Base-by-base conservation (phyloP, 2,888 invertebrate genomes). In the Pristionchus maxplancki region DNA sequence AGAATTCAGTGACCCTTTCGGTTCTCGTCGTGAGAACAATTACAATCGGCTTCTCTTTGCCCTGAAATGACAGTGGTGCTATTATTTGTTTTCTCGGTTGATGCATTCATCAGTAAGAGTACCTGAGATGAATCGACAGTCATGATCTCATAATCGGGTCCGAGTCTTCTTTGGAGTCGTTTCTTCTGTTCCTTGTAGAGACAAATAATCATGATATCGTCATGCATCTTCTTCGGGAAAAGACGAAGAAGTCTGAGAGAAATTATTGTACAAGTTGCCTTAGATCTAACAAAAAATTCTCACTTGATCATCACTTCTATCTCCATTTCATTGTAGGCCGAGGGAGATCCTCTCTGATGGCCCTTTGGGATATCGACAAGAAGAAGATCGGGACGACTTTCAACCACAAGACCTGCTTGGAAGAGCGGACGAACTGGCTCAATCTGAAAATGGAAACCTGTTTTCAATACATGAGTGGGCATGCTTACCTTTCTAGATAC, bases 111-210 rank as follows among this genome's bases (percentile, higher is more conserved):
- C 44, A 44, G 44, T 9, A 44, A 11, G 44, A 44, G 11, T 50
- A 83, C 53, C 53, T 83, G 82, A 17, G 82, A 83, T 0, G 82
- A 83, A 31, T 83, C 82, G 50, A 83, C 82, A 50, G 82, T 83
- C 44, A 53, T 34, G 34, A 83, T 53, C 9, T 83, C 82, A 31
- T 83, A 83, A 28, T 83, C 82, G 11, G 82, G 50, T 53, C 82
- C 82, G 53, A 83, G 82, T 34, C 31, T 37, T 31, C 53, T 13
- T 24, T 83, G 53, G 9, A 83, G 20, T 34, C 24, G 11, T 44
- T 53, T 83, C 82, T 83, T 83, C 82, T 83, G 82, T 15, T 53
- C 82, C 24, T 34, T 83, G 37, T 83, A 83, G 8, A 83, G 37
- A 34, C 53, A 83, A 34, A 83, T 83, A 8, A 81, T 81, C 82